Base-by-base conservation (phyloP, 2,888 invertebrate genomes). In the Operophtera brumata region DNA sequence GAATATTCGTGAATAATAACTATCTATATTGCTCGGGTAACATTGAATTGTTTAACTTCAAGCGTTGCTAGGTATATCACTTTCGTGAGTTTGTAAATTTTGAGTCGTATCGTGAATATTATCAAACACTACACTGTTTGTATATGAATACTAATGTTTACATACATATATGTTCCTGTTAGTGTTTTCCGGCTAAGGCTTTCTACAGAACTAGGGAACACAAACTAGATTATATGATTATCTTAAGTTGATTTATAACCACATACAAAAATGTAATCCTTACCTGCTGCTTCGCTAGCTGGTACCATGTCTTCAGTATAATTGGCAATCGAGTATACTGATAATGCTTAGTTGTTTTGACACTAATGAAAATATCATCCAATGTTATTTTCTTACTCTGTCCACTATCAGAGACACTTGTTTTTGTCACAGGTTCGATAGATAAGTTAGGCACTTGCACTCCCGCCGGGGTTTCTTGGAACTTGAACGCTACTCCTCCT, bases 221-320 rank as follows among this genome's bases (percentile, higher is more conserved):
- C 20, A 20, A 20, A 20, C 20, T 20, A 20, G 20, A 4, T 20
- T 3, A 3, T 20, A 2, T 20, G 20, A 20, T 20, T 20, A 3
- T 20, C 20, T 20, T 20, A n/a, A 20, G 20, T 20, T 4, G 20
- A 3, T 20, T 2, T 3, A 20, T 20, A 20, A 20, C 20, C 20
- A 3, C 20, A 2, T 20, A 20, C 20, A 20, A 20, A 43, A 5
- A 44, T n/a, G 32, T 54, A 48, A 20, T 55, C 51, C 66, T 91
- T 91, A 97, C 97, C 95, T 98, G 96, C 78, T 96, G 92, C 84
- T 93, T 95, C 47, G 97, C 98, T 76, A 97, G 91, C 83, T 95
- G 95, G 83, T 97, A 97, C 99, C 99, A 99, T 58, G 99, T 99
- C 87, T 95, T 95, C 80, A 98, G 91, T 75, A 99, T 95, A 62